Conservation (phyloP, 2,888 invertebrate genomes). For the Eristalis pertinax region DNA sequence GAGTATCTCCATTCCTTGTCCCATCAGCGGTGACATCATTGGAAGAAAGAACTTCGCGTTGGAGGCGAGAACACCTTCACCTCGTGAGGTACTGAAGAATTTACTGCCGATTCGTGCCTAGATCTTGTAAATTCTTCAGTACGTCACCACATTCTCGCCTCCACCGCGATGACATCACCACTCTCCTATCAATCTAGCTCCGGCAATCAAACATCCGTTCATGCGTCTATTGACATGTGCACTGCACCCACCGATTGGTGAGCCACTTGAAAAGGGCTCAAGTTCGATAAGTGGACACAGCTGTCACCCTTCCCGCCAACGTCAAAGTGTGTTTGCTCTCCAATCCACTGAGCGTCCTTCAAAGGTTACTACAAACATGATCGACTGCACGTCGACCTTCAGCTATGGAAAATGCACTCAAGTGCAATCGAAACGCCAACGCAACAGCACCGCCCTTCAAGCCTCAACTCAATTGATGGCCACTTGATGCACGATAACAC, state of each 20-base stretch:
- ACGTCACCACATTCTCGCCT: too few species aligned
- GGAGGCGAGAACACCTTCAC: too few species aligned
- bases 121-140: too few species aligned
- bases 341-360: background rate
- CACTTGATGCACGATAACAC: constrained; percentile 1
- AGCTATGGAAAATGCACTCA: constrained; percentile 24
- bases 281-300: background rate
- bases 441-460: background rate
- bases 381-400: constrained; percentile 62
- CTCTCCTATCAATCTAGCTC: too few species aligned
- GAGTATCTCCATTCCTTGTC: too few species aligned
- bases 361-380: constrained; percentile 21
- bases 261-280: background rate
- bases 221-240: background rate
- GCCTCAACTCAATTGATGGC: background rate
- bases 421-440: constrained; percentile 11
- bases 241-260: background rate
- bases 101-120: too few species aligned
- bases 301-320: background rate
- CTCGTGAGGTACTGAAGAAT: too few species aligned
- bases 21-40: too few species aligned
- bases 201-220: too few species aligned
- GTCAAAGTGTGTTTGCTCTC: background rate
- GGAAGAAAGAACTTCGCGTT: too few species aligned
- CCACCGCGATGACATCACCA: too few species aligned